Evolutionary conservation across 2,888 invertebrate genomes (phyloP).

Genomic region (Lasioglossum figueresi): DNA sequence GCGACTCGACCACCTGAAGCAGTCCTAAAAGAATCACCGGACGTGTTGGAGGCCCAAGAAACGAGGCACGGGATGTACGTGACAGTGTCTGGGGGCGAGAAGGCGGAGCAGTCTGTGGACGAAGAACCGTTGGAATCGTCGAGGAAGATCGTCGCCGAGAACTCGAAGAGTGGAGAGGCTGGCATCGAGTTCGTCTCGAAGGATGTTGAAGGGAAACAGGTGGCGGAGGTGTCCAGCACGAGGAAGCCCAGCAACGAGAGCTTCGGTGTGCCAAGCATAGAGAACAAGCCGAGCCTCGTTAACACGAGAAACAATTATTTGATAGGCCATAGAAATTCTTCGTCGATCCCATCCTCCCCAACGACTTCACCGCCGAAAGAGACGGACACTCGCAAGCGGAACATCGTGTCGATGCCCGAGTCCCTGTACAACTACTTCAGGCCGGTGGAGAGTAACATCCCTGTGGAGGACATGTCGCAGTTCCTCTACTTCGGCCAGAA

Average conservation of each 20-base stretch:
- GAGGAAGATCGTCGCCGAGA: neutral
- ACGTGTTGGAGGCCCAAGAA: conserved; percentile 77
- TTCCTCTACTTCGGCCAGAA: conserved; percentile 90
- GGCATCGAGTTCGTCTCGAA: conserved; percentile 22
- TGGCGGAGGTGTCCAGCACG: conserved; percentile 31
- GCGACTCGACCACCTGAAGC: conserved; percentile 49
- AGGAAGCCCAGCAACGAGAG: conserved; percentile 13
- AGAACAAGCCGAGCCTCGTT: conserved; percentile 32
- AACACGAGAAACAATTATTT: conserved; percentile 41
- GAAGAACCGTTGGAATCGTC: conserved; percentile 31
- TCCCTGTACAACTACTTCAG: conserved; percentile 88
- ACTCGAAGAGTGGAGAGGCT: conserved; percentile 8
- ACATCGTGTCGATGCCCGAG: conserved; percentile 86
- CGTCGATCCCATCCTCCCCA: conserved; percentile 13
- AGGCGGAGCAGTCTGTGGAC: conserved; percentile 21
- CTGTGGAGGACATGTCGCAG: conserved; percentile 88
- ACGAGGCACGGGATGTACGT: conserved; percentile 77
- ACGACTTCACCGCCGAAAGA: conserved; percentile 73
- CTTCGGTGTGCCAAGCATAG: conserved; percentile 20
- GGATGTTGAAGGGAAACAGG: conserved; percentile 9
- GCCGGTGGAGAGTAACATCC: conserved; percentile 87
- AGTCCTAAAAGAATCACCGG: conserved; percentile 59
- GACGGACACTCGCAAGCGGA: conserved; percentile 84
- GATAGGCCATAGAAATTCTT: conserved; percentile 24
- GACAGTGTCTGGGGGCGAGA: conserved; percentile 51